Percentiles rank a stretch among this genome's conserved stretches.
phyloP scores from a whole-genome alignment of 2,113 vertebrate species.

The Pomatostomus ruficeps region DNA sequence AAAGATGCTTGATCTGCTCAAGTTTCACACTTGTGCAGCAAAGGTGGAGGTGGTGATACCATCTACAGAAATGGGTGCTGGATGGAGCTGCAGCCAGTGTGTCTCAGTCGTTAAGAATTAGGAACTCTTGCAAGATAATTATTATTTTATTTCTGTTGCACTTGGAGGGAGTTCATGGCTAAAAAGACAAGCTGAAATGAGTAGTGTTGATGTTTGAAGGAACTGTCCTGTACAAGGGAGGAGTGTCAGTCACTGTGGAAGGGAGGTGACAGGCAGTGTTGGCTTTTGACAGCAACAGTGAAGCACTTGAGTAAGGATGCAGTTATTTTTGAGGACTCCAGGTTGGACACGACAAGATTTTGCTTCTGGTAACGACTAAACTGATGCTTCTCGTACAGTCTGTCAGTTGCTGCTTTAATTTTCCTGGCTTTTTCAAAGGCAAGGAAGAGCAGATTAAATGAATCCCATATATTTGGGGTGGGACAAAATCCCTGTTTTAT shows the following conservation, averaged over 20 bases:
- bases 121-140: neutral
- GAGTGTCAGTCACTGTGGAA: neutral
- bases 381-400: neutral
- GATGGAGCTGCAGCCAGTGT: neutral
- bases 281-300: neutral
- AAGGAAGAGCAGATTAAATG: neutral
- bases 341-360: neutral
- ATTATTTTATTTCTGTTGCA: neutral
- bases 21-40: accelerated
- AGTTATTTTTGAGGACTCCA: neutral
- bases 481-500: neutral
- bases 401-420: neutral
- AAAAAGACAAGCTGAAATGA: neutral
- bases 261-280: neutral
- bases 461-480: neutral
- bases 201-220: neutral
- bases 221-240: neutral
- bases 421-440: neutral
- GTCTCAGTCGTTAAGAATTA: neutral
- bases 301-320: neutral
- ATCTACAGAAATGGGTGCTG: neutral
- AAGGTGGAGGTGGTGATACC: neutral
- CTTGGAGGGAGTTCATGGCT: neutral
- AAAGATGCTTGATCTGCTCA: neutral
- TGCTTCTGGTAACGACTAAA: neutral